phyloP scores from a whole-genome alignment of 2,888 invertebrate species.

The Melinaea menophilus region DNA sequence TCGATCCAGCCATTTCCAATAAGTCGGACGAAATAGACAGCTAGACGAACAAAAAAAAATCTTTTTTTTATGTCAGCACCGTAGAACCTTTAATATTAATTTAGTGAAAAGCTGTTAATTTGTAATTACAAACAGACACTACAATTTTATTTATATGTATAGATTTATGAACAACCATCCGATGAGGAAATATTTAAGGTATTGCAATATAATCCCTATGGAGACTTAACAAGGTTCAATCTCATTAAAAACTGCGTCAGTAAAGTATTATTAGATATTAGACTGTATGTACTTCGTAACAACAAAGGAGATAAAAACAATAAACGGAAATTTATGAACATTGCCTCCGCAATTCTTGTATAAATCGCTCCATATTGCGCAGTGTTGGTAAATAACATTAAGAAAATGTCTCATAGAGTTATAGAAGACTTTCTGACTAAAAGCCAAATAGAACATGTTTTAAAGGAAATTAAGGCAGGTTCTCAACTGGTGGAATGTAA shows the following conservation, averaged over 20 bases:
- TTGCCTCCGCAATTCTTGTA: background rate
- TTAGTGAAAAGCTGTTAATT: too few species aligned
- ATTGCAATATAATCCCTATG: background rate
- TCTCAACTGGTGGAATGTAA: slow-evolving; percentile 38
- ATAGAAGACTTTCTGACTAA: slow-evolving; percentile 42
- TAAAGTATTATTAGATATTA: background rate
- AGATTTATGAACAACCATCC: too few species aligned
- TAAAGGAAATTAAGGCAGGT: slow-evolving; percentile 34
- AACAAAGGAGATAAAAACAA: slow-evolving; percentile 3
- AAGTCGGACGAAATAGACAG: too few species aligned
- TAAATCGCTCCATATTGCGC: background rate
- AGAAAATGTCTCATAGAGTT: background rate
- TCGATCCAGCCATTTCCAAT: too few species aligned
- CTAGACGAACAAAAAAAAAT: too few species aligned
- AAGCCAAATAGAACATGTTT: slow-evolving; percentile 43
- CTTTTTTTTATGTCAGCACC: too few species aligned
- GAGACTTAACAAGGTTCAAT: background rate
- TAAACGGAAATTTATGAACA: slow-evolving; percentile 8
- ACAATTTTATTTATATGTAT: too few species aligned
- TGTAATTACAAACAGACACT: too few species aligned
- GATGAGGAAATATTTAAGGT: too few species aligned
- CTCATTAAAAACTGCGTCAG: background rate
- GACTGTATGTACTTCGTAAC: background rate
- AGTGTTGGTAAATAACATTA: too few species aligned
- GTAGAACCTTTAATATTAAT: too few species aligned